Evolutionary conservation across 2,113 vertebrate genomes (phyloP).

Genomic region (Corythaixoides concolor): DNA sequence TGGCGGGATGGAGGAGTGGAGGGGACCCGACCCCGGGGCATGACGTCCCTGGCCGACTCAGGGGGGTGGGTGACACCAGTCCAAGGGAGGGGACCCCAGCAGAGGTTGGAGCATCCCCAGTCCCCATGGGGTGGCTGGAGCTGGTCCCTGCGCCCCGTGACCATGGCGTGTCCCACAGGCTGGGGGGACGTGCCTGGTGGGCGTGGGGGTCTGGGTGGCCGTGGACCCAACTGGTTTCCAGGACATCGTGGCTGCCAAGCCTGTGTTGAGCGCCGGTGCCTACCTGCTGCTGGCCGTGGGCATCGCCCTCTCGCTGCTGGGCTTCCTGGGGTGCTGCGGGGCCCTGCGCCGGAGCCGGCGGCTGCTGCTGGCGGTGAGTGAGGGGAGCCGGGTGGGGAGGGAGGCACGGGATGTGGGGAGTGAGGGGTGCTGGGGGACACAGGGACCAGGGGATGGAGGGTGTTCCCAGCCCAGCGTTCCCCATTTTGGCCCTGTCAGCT

Average conservation of each 20-base stretch:
- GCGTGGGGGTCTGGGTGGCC: slow-evolving; percentile 53
- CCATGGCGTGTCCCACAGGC: background rate
- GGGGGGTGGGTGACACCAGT: background rate
- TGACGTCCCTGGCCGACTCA: rapidly evolving
- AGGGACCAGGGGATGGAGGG: rapidly evolving
- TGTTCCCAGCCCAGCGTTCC: background rate
- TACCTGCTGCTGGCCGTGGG: slow-evolving; percentile 60
- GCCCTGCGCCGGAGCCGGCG: slow-evolving; percentile 46
- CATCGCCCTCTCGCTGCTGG: slow-evolving; percentile 36
- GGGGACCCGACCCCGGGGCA: rapidly evolving
- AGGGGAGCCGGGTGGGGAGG: background rate
- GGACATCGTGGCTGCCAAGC: slow-evolving; percentile 11
- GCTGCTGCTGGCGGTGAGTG: slow-evolving; percentile 56
- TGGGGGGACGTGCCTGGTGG: slow-evolving; percentile 40
- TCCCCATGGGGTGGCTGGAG: no score
- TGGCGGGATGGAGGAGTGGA: rapidly evolving
- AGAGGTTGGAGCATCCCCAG: background rate
- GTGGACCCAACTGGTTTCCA: slow-evolving; percentile 57
- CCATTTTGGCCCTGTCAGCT: background rate
- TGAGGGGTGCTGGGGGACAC: rapidly evolving
- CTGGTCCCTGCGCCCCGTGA: background rate
- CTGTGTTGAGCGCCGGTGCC: background rate
- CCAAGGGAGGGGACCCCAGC: background rate
- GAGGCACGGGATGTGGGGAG: background rate
- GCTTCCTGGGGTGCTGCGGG: slow-evolving; percentile 69